Evolutionary conservation across 35 echinoderm and acorn worm species (phyloP).

Genomic region (Ophioderma brevispina): DNA sequence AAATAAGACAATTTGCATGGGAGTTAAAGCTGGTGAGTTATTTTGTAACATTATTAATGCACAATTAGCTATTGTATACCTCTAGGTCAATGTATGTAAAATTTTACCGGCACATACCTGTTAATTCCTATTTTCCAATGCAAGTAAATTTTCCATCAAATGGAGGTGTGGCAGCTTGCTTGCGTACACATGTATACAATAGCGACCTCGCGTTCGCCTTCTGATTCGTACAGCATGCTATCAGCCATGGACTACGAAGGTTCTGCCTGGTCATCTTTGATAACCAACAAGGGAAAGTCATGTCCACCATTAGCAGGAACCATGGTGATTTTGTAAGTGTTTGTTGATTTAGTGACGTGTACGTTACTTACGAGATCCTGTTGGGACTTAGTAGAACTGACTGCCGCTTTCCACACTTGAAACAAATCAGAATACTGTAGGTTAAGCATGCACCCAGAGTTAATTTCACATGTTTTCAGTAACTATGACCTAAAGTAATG

Average conservation of each 20-base stretch:
- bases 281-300: slow-evolving; percentile 70
- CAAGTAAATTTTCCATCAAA: slow-evolving; percentile 62
- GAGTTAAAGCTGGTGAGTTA: too few relatives aligned
- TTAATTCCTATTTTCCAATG: too few relatives aligned
- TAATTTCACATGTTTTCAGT: too few relatives aligned
- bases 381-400: slow-evolving; percentile 71
- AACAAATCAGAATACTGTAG: not conserved
- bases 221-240: slow-evolving; percentile 23
- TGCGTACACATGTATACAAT: slow-evolving; percentile 43
- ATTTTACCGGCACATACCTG: too few relatives aligned
- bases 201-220: not conserved
- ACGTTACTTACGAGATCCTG: slow-evolving; percentile 62
- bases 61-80: too few relatives aligned
- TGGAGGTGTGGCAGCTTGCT: slow-evolving; percentile 53
- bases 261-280: slow-evolving; percentile 9
- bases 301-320: slow-evolving; percentile 61
- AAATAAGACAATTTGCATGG: too few relatives aligned
- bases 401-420: not conserved
- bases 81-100: too few relatives aligned
- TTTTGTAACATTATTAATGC: too few relatives aligned
- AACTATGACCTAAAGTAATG: too few relatives aligned
- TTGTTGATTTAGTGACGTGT: slow-evolving; percentile 37
- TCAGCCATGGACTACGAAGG: not conserved
- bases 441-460: not conserved
- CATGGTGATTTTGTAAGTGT: slow-evolving; percentile 44